Evolutionary conservation across 2,113 vertebrate species (phyloP), one percentile per base, ranked within the genome.

Genomic region (Dicentrarchus labrax): DNA sequence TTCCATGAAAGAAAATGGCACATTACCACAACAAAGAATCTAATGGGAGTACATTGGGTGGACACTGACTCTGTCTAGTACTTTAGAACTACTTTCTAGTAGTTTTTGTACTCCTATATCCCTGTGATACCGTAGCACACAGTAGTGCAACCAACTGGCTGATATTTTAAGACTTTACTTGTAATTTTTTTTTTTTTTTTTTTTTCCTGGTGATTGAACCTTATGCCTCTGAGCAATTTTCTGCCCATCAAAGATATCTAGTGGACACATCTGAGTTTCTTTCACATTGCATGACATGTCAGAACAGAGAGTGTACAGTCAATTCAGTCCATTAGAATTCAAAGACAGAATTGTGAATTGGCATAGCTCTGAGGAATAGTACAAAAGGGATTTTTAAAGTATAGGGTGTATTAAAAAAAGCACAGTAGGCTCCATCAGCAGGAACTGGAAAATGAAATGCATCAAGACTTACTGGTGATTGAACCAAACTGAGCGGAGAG

Each of bases 1-100:
- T 70, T 45, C 30, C 9, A 41, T 59, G 60, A 57, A 60, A 21
- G 56, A 84, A 80, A 70, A 47, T 21, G 22, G 3, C 10, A 17
- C 15, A 86, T 74, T 87, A 61, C 45, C 45, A 69, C 76, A 81
- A 68, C 74, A 90, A 76, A 82, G 30, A 51, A 59, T 78, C 82
- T 83, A 66, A 87, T 71, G 64, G 59, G 66, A 10, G 0, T n/a
- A 47, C 38, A 66, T 6, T 84, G 48, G 30, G 21, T 62, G 30
- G 56, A 53, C n/a, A 24, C 59, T 43, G 66, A 71, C 53, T 69
- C 67, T 62, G 22, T 43, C 43, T n/a, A 21, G 17, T 69, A 36
- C 77, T 65, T 53, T 2, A 21, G 24, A n/a, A n/a, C n/a, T n/a
- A n/a, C n/a, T n/a, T n/a, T n/a, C n/a, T n/a, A n/a, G n/a, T n/a